A percentile compares a stretch with the other conserved stretches of the same genome.
Conservation (phyloP, 2,888 invertebrate species). For the Axea sp. region DNA sequence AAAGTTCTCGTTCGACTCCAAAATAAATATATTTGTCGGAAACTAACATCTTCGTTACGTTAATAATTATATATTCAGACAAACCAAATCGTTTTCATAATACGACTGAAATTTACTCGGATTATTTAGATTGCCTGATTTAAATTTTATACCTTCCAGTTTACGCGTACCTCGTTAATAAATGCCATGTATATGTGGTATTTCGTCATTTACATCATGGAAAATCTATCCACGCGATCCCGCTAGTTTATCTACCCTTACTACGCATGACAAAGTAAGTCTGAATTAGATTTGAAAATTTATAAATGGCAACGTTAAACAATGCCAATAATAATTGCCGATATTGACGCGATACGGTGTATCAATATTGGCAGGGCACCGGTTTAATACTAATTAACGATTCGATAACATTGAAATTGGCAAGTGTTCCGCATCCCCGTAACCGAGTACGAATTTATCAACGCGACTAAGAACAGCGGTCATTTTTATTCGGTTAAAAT, state of each 20-base stretch:
- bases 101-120: conserved; percentile 19
- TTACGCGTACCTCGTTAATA: conserved; percentile 27
- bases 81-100: not conserved
- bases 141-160: conserved; percentile 23
- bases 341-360: conserved; percentile 5
- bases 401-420: conserved; percentile 40
- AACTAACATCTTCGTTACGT: too few relatives aligned
- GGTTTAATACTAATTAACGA: conserved; percentile 35
- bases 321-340: conserved; percentile 35
- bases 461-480: not conserved
- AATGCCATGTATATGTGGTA: conserved; percentile 30
- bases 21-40: too few relatives aligned
- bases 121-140: conserved; percentile 35
- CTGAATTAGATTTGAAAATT: conserved; percentile 36
- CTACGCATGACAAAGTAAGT: conserved; percentile 27
- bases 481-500: conserved; percentile 6
- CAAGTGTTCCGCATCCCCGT: conserved; percentile 18
- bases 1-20: too few relatives aligned
- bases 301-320: conserved; percentile 30
- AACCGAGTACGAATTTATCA: not conserved
- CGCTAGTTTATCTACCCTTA: conserved; percentile 11
- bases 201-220: too few relatives aligned
- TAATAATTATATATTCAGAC: not conserved
- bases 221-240: conserved; percentile 7
- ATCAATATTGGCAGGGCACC: conserved; percentile 13